These are phyloP conservation scores for Slavum lentiscoides DNA, from an alignment of 2,888 invertebrate species.

Conservation along the genomic window DNA sequence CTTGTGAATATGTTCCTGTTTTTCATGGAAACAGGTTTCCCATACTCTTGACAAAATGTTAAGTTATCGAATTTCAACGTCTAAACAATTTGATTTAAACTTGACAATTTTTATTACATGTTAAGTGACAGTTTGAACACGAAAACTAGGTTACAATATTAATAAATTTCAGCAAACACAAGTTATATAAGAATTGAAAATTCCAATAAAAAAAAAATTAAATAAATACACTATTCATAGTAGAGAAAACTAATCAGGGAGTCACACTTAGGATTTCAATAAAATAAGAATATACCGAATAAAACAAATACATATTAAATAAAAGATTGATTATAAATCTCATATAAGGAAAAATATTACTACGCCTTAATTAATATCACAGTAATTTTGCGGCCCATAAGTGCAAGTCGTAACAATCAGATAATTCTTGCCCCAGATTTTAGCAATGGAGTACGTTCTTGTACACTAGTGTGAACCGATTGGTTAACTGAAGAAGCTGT, in stretches of 20 bases:
- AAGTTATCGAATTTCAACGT: neutral
- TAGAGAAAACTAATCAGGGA: neutral
- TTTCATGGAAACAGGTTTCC: too few relatives aligned
- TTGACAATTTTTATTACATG: slow-evolving; percentile 11
- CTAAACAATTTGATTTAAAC: neutral
- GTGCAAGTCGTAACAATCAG: slow-evolving; percentile 15
- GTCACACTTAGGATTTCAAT: slow-evolving; percentile 9
- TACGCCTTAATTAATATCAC: slow-evolving; percentile 52
- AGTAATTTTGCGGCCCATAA: slow-evolving; percentile 22
- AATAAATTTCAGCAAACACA: slow-evolving; percentile 19
- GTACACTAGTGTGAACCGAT: slow-evolving; percentile 7
- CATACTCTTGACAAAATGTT: too few relatives aligned
- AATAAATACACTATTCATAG: slow-evolving; percentile 17
- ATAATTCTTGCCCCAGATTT: slow-evolving; percentile 28
- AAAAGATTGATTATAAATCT: slow-evolving; percentile 9
- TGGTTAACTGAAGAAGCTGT: slow-evolving; percentile 11
- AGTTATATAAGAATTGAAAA: slow-evolving; percentile 7
- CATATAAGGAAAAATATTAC: slow-evolving; percentile 4
- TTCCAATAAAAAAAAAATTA: neutral
- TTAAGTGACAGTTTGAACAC: slow-evolving; percentile 13
- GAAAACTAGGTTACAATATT: slow-evolving; percentile 1
- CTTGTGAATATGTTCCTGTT: too few relatives aligned
- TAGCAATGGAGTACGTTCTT: slow-evolving; percentile 47
- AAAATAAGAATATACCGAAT: neutral
- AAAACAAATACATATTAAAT: slow-evolving; percentile 7